A percentile compares a stretch with the other conserved stretches of the same genome.
Conservation (phyloP, 2,888 invertebrate species). For the Drosophila kuntzei region DNA sequence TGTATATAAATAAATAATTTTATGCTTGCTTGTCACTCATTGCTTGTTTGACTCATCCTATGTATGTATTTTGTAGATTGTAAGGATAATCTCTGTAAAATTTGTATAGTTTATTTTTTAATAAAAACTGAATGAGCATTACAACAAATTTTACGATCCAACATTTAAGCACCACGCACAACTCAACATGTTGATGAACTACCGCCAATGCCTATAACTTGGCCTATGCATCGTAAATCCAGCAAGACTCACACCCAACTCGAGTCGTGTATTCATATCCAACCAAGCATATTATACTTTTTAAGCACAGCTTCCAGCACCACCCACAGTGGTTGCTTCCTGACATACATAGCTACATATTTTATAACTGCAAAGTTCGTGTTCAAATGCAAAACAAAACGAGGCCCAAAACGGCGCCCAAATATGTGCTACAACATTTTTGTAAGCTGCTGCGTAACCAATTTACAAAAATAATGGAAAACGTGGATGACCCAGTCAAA, state of each 20-base stretch:
- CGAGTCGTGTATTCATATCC: conserved; percentile 6
- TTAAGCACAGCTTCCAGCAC: conserved; percentile 51
- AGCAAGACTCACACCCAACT: conserved; percentile 39
- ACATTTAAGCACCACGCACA: conserved; percentile 62
- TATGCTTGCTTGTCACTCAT: conserved; percentile 4
- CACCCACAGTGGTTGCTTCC: neutral
- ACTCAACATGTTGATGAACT: conserved; percentile 75
- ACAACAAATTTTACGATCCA: conserved; percentile 69
- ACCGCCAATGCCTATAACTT: conserved; percentile 35
- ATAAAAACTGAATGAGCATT: conserved; percentile 62
- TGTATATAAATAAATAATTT: conserved; percentile 27
- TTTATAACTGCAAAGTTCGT: conserved; percentile 59
- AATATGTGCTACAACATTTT: conserved; percentile 50
- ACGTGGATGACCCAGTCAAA: conserved; percentile 25
- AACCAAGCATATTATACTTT: conserved; percentile 59
- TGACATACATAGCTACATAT: conserved; percentile 19
- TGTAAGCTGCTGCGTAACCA: conserved; percentile 47
- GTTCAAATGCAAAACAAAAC: conserved; percentile 62
- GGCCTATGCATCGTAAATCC: conserved; percentile 63
- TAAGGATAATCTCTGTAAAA: conserved; percentile 75
- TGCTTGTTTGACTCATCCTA: conserved; percentile 24
- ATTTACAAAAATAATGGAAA: conserved; percentile 73
- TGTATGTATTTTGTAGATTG: conserved; percentile 39
- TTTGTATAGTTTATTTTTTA: conserved; percentile 81
- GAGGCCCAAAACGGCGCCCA: conserved; percentile 28